Conservation (phyloP, 1,140 invertebrate genomes). For the Venustaconcha ellipsiformis region DNA sequence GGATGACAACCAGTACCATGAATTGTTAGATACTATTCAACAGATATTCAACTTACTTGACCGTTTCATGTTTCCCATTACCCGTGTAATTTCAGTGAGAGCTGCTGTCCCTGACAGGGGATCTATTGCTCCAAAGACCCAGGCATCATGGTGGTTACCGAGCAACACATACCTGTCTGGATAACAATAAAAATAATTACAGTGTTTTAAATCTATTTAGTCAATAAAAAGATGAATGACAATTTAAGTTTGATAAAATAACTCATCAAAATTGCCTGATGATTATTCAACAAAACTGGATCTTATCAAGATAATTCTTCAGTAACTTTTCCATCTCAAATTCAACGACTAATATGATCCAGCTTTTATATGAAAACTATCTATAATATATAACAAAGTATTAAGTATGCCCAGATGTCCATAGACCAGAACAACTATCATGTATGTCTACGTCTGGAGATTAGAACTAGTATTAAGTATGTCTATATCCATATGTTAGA, state of each 20-base stretch:
- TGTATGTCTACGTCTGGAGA: too few relatives aligned
- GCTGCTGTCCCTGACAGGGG: constrained; percentile 71
- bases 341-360: neutral
- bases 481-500: too few relatives aligned
- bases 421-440: too few relatives aligned
- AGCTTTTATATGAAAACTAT: too few relatives aligned
- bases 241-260: neutral
- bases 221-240: too few relatives aligned
- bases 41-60: constrained; percentile 41
- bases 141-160: constrained; percentile 75
- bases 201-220: too few relatives aligned
- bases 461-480: too few relatives aligned
- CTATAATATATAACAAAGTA: too few relatives aligned
- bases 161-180: constrained; percentile 73
- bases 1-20: too few relatives aligned
- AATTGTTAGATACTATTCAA: too few relatives aligned
- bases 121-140: constrained; percentile 73
- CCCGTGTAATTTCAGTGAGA: constrained; percentile 71
- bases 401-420: too few relatives aligned
- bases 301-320: too few relatives aligned
- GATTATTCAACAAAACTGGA: neutral
- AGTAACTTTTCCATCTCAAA: neutral
- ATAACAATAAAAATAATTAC: constrained; percentile 4
- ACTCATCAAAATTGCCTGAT: neutral
- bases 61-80: constrained; percentile 60